phyloP scores from a whole-genome alignment of 1,140 invertebrate species.

The Hylaeus anthracinus region DNA sequence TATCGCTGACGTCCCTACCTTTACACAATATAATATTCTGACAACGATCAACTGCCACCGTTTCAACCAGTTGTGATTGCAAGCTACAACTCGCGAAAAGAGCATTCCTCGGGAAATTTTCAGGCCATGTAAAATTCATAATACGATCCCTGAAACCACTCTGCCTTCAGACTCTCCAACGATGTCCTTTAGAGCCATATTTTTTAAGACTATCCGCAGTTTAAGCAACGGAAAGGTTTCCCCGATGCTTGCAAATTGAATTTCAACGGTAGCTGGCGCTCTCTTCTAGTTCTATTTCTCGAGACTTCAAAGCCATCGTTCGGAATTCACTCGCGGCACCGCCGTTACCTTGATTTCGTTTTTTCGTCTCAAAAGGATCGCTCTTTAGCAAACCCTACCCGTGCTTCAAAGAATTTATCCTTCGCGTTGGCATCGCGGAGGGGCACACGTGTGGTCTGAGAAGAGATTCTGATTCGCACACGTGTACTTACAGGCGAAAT shows the following conservation, averaged over 20 bases:
- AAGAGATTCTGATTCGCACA: neutral
- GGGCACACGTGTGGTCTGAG: neutral
- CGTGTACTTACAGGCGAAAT: neutral
- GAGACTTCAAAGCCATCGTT: conserved; percentile 5
- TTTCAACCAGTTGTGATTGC: too few species aligned
- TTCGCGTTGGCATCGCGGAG: neutral
- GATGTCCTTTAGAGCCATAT: neutral
- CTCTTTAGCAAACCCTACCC: neutral
- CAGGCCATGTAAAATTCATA: too few species aligned
- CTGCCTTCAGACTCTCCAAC: neutral
- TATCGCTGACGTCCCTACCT: too few species aligned
- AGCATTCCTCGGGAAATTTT: too few species aligned
- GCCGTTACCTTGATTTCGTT: conserved; percentile 19
- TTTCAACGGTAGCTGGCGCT: neutral
- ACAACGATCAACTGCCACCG: too few species aligned
- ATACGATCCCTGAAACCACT: neutral
- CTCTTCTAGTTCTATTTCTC: conserved; percentile 18
- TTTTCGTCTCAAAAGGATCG: neutral
- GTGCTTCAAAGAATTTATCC: conserved; percentile 14
- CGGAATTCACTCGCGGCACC: neutral
- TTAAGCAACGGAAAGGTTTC: neutral
- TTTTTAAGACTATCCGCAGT: neutral
- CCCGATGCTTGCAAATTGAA: conserved; percentile 17
- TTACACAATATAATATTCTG: too few species aligned
- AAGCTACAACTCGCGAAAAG: too few species aligned